Conservation (phyloP, 92 coral and sea anemone species). For the Epizoanthus stellaris region DNA sequence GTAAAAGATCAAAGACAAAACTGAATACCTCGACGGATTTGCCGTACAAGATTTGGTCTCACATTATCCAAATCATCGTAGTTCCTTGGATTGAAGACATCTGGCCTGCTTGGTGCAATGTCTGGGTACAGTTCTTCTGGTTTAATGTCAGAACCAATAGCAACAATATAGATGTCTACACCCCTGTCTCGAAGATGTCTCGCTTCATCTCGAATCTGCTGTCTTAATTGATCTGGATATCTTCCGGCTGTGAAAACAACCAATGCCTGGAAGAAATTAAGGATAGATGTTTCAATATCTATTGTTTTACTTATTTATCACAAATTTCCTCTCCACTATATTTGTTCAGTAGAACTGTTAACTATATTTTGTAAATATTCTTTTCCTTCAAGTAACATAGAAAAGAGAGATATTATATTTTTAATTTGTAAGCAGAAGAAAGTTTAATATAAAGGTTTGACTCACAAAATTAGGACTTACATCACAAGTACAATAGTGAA, state of each 20-base stretch:
- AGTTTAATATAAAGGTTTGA: no score
- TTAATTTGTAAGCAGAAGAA: no score
- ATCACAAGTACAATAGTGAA: no score
- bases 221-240: conserved; percentile 22
- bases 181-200: conserved; percentile 60
- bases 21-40: not conserved
- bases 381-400: no score
- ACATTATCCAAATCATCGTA: conserved; percentile 55
- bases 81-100: conserved; percentile 56
- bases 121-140: conserved; percentile 35
- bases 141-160: conserved; percentile 57
- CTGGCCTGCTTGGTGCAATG: not conserved
- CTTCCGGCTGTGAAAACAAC: conserved; percentile 11
- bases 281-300: no score
- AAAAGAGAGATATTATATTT: no score
- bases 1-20: no score
- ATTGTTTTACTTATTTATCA: no score
- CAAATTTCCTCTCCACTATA: no score
- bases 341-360: no score
- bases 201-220: conserved; percentile 30
- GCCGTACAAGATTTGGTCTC: conserved; percentile 28
- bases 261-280: not conserved
- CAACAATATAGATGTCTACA: conserved; percentile 70
- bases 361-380: no score
- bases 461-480: no score